Conservation (phyloP, 2,113 vertebrate genomes). For the Saimiri boliviensis region DNA sequence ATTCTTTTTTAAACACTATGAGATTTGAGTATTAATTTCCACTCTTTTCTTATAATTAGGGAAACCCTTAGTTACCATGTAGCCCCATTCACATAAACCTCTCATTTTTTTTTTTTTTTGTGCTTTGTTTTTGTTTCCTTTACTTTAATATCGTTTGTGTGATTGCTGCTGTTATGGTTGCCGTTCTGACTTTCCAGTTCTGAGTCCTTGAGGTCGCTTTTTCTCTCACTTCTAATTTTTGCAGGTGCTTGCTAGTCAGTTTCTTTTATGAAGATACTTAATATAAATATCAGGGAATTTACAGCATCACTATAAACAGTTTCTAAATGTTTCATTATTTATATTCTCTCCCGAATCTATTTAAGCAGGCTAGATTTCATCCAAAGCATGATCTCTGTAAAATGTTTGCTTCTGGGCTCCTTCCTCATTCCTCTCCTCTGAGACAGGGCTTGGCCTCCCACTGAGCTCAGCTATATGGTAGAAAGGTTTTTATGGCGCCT, state of each 20-base stretch:
- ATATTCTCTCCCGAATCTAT: neutral
- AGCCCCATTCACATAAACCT: neutral
- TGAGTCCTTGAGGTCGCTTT: neutral
- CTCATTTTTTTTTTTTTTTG: neutral
- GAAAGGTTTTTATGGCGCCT: slow-evolving; percentile 29
- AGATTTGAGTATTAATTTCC: neutral
- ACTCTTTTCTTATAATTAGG: neutral
- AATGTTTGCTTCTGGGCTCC: neutral
- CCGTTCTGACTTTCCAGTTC: neutral
- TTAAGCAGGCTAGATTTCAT: neutral
- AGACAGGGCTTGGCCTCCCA: neutral
- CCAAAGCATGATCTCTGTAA: neutral
- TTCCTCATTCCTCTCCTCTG: neutral
- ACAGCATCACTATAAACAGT: neutral
- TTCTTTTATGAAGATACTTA: neutral
- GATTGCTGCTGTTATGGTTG: neutral
- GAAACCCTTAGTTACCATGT: neutral
- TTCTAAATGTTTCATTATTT: neutral
- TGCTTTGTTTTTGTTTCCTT: neutral
- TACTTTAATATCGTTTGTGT: neutral
- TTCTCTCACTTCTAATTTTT: neutral
- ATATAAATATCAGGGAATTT: neutral
- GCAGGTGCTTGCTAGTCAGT: neutral
- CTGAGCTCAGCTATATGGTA: slow-evolving; percentile 12
- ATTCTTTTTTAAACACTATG: neutral